Evolutionary conservation across 2,797 vertebrate species (phyloP).

Genomic region (Falco novaeseelandiae): DNA sequence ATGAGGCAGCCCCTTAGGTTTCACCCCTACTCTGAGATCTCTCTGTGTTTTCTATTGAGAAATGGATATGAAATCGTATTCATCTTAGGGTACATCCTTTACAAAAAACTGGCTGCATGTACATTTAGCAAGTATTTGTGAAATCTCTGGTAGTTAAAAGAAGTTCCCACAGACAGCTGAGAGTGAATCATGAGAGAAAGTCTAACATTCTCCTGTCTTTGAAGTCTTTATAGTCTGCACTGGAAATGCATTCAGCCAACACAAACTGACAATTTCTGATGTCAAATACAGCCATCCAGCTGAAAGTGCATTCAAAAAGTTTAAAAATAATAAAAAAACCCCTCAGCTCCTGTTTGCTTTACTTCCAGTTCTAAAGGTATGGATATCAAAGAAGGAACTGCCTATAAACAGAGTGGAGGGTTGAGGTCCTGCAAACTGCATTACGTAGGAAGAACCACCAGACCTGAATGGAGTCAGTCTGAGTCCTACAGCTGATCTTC

Average conservation of each 20-base stretch:
- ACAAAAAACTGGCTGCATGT: background rate
- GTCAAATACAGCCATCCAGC: background rate
- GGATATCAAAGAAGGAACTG: background rate
- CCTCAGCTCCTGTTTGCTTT: background rate
- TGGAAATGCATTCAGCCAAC: background rate
- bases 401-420: background rate
- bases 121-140: background rate
- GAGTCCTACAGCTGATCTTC: background rate
- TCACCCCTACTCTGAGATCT: background rate
- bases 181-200: conserved; percentile 1
- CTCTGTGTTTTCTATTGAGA: background rate
- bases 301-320: background rate
- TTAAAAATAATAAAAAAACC: background rate
- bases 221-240: background rate
- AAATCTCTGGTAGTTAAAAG: background rate
- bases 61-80: background rate
- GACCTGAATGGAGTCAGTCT: background rate
- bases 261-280: background rate
- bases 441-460: background rate
- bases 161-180: background rate
- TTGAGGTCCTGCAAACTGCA: background rate
- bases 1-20: background rate
- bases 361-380: background rate
- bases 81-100: background rate
- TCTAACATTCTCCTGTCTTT: background rate